Base-by-base conservation (phyloP, 2,888 invertebrate genomes). In the Drosophila aldrichi region DNA sequence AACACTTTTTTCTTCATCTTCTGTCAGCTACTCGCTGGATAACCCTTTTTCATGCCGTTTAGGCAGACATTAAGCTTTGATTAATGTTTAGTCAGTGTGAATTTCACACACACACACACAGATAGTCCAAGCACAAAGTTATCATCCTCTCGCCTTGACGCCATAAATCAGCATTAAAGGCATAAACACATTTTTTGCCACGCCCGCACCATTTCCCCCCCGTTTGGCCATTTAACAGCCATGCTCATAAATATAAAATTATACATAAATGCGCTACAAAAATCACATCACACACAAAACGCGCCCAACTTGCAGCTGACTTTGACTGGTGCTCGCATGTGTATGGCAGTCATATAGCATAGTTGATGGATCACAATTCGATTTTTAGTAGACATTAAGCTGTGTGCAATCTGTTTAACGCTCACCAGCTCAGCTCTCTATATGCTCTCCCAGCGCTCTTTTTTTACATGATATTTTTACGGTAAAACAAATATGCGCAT, bases 381-480 rank as follows among this genome's bases (percentile, higher is more conserved):
- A 87, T 87, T 85, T 85, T 87, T 87, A 86, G 80, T 85, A 81
- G 85, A 86, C 85, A 86, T 87, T 85, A 87, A 85, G 80, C 85
- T 86, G 70, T 68, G 58, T 79, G 78, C 83, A 82, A 83, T 82
- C 82, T 81, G 82, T 77, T 82, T 69, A 77, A 81, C 77, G 63
- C 48, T 63, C 52, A 16, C 12, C 25, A 32, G 18, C 70, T 22
- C 49, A 22, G 22, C 22, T 16, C 22, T 25, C 22, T 25, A 25
- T 29, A 29, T 8, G 32, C 48, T 32, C 32, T 20, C 9, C 38
- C 20, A 3, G 20, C 32, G 44, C 43, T 36, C 41, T 25, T 29
- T 25, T 29, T 63, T 58, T 64, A 70, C 55, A 66, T 34, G 70
- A 63, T 52, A 63, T 67, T 77, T 80, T 80, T 76, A 80, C 68